These are phyloP conservation scores for Cistogaster globosa DNA, from an alignment of 2,888 invertebrate species.

Conservation along the genomic window DNA sequence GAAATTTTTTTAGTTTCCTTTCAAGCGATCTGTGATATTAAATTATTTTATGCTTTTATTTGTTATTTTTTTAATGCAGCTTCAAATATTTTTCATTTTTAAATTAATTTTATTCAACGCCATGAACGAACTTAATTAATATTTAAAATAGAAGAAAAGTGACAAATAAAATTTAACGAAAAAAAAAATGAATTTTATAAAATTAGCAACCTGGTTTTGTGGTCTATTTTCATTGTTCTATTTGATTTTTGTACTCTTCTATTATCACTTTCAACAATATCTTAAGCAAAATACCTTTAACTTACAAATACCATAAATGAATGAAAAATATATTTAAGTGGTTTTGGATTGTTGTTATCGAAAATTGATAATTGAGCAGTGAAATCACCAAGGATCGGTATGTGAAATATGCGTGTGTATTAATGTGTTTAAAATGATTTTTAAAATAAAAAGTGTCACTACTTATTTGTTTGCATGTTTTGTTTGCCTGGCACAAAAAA, in stretches of 20 bases:
- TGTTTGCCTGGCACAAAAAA: slow-evolving; percentile 29
- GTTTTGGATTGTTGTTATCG: not conserved
- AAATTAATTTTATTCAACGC: too few relatives aligned
- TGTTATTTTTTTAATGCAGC: too few relatives aligned
- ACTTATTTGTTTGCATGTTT: slow-evolving; percentile 51
- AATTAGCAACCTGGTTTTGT: slow-evolving; percentile 72
- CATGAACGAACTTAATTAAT: not conserved
- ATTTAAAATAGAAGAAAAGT: not conserved
- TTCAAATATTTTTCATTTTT: too few relatives aligned
- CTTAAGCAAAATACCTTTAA: slow-evolving; percentile 57
- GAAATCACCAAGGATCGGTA: slow-evolving; percentile 21
- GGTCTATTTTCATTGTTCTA: slow-evolving; percentile 77
- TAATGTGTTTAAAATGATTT: slow-evolving; percentile 21
- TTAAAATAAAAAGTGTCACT: slow-evolving; percentile 29
- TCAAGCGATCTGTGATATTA: too few relatives aligned
- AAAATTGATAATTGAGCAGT: slow-evolving; percentile 23
- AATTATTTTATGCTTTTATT: too few relatives aligned
- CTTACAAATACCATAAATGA: not conserved
- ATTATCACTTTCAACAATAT: slow-evolving; percentile 77
- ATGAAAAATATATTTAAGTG: not conserved
- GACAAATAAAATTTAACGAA: not conserved
- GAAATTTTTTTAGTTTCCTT: too few relatives aligned
- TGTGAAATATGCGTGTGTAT: slow-evolving; percentile 28
- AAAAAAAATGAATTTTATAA: slow-evolving; percentile 51
- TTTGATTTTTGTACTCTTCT: slow-evolving; percentile 77